A percentile compares a stretch with the other conserved stretches of the same genome.
Evolutionary conservation across 2,797 vertebrate species (phyloP).

Genomic region (Spinus pinus): DNA sequence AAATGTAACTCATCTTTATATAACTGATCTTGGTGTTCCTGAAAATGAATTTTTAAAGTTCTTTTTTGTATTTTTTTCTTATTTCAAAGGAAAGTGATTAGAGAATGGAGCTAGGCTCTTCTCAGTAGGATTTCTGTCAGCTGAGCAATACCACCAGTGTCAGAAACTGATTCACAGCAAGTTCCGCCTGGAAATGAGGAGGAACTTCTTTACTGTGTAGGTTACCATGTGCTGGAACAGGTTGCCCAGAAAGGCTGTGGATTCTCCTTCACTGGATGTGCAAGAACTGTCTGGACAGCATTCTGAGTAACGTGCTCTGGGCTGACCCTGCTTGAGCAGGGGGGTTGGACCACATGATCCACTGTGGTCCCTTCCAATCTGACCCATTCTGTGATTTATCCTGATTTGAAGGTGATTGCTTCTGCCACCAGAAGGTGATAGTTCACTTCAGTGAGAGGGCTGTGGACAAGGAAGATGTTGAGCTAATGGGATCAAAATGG

Average conservation of each 20-base stretch:
- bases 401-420: not conserved
- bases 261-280: not conserved
- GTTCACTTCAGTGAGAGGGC: not conserved
- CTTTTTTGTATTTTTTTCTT: not conserved
- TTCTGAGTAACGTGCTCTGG: not conserved
- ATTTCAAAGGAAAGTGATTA: not conserved
- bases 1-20: not conserved
- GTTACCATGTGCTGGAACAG: not conserved
- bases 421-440: not conserved
- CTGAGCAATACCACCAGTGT: not conserved
- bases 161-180: not conserved
- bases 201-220: not conserved
- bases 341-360: not conserved
- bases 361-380: not conserved
- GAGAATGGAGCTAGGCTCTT: not conserved
- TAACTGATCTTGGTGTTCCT: not conserved
- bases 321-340: not conserved
- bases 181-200: not conserved
- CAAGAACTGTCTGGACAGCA: rapidly evolving
- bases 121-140: not conserved
- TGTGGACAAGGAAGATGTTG: not conserved
- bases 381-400: not conserved
- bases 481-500: not conserved
- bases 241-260: not conserved
- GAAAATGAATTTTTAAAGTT: not conserved